Evolutionary conservation across 2,113 vertebrate genomes (phyloP).

Genomic region (Todiramphus chloris): DNA sequence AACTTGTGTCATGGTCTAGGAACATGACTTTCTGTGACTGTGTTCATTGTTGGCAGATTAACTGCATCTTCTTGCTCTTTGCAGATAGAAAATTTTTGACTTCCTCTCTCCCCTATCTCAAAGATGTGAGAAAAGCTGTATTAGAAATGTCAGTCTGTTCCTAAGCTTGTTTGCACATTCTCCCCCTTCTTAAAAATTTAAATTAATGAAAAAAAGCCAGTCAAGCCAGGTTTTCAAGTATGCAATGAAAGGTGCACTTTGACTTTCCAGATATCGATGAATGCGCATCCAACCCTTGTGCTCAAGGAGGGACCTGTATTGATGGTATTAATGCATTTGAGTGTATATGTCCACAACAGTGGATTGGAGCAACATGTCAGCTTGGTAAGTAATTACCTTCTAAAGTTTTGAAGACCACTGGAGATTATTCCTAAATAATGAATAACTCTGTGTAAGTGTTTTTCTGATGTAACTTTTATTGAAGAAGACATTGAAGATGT

Average conservation of each 20-base stretch:
- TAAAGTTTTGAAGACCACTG: neutral
- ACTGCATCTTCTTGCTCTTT: neutral
- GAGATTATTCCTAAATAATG: neutral
- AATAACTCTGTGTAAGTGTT: neutral
- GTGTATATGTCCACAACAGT: conserved; percentile 90
- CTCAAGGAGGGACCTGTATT: conserved; percentile 89
- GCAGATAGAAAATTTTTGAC: neutral
- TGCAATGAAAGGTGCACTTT: neutral
- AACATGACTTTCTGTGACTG: neutral
- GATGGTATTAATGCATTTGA: conserved; percentile 89
- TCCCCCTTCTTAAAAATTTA: neutral
- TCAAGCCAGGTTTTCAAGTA: neutral
- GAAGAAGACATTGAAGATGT: neutral
- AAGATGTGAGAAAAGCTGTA: neutral
- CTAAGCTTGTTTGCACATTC: neutral
- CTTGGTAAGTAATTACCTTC: conserved; percentile 79
- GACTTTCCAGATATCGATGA: conserved; percentile 87
- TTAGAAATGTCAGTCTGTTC: neutral
- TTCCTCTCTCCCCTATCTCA: neutral
- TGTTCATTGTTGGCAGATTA: neutral
- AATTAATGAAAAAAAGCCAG: no score
- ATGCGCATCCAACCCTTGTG: conserved; percentile 88
- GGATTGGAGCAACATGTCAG: conserved; percentile 93
- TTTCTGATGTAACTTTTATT: neutral
- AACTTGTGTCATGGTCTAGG: neutral